phyloP scores from a whole-genome alignment of 2,888 invertebrate genomes.

The Mythimna impura region DNA sequence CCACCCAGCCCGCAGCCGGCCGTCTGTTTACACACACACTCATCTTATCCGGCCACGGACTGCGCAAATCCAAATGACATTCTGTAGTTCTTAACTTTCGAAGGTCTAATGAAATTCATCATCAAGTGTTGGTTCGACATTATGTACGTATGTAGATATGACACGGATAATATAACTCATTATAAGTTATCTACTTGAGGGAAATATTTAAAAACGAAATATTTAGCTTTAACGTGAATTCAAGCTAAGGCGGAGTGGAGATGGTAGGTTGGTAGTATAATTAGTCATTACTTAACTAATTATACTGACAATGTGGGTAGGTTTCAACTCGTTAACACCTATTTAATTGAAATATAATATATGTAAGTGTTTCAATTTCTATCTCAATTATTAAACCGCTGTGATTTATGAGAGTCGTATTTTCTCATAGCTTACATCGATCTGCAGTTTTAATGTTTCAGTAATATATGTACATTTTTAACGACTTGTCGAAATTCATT shows the following conservation, averaged over 20 bases:
- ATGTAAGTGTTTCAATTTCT: not conserved
- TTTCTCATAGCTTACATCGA: conserved; percentile 2
- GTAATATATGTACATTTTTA: conserved; percentile 15
- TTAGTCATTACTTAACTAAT: not conserved
- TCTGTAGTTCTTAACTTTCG: conserved; percentile 54
- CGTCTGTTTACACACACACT: conserved; percentile 70
- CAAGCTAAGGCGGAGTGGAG: not conserved
- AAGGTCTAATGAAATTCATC: conserved; percentile 56
- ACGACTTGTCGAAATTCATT: conserved; percentile 37
- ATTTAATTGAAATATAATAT: not conserved
- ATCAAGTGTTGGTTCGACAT: conserved; percentile 46
- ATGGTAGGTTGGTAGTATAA: too few species aligned
- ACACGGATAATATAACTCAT: conserved; percentile 36
- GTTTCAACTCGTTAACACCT: not conserved
- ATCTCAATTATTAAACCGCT: not conserved
- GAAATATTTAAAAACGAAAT: conserved; percentile 6
- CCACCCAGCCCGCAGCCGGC: conserved; percentile 81
- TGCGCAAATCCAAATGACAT: conserved; percentile 71
- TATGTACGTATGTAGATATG: conserved; percentile 19
- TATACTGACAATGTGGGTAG: too few species aligned
- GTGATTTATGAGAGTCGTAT: not conserved
- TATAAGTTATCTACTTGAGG: not conserved
- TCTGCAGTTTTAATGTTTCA: conserved; percentile 28
- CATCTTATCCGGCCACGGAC: conserved; percentile 69
- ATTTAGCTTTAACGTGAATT: conserved; percentile 9